Evolutionary conservation across 1,140 invertebrate genomes (phyloP).

Genomic region (Berghia stephanieae): DNA sequence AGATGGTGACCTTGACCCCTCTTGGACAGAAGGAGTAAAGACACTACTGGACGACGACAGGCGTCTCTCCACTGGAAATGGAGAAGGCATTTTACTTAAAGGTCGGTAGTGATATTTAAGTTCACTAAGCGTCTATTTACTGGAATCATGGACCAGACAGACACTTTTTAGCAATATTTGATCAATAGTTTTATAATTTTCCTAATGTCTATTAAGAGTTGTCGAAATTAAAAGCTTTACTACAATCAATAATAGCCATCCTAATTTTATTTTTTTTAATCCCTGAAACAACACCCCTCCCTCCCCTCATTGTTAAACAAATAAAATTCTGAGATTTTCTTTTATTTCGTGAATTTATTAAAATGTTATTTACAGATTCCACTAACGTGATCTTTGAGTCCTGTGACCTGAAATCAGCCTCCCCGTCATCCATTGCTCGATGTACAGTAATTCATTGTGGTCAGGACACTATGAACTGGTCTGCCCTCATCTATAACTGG

Average conservation of each 20-base stretch:
- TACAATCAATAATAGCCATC: no score
- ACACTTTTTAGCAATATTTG: no score
- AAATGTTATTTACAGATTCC: conserved; percentile 44
- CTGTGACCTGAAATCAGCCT: conserved; percentile 46
- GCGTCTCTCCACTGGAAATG: conserved; percentile 53
- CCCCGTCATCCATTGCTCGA: conserved; percentile 54
- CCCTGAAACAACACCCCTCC: no score
- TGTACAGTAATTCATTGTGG: conserved; percentile 56
- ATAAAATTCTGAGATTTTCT: no score
- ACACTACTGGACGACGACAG: conserved; percentile 54
- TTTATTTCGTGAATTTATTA: no score
- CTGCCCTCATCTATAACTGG: conserved; percentile 58
- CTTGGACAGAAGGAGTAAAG: conserved; percentile 61
- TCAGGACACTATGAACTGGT: conserved; percentile 51
- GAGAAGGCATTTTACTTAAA: conserved; percentile 46
- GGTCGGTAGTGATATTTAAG: conserved; percentile 36
- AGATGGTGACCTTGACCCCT: conserved; percentile 58
- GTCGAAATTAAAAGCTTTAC: not conserved
- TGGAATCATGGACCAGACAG: no score
- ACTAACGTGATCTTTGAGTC: conserved; percentile 63
- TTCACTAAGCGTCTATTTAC: no score
- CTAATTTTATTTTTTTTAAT: conserved; percentile 8
- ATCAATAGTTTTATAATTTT: conserved; percentile 5
- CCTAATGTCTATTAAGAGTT: not conserved
- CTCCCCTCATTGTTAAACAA: no score